A percentile compares a stretch with the other conserved stretches of the same genome.
Evolutionary conservation across 2,888 invertebrate species (phyloP).

Genomic region (Drosophila dives): DNA sequence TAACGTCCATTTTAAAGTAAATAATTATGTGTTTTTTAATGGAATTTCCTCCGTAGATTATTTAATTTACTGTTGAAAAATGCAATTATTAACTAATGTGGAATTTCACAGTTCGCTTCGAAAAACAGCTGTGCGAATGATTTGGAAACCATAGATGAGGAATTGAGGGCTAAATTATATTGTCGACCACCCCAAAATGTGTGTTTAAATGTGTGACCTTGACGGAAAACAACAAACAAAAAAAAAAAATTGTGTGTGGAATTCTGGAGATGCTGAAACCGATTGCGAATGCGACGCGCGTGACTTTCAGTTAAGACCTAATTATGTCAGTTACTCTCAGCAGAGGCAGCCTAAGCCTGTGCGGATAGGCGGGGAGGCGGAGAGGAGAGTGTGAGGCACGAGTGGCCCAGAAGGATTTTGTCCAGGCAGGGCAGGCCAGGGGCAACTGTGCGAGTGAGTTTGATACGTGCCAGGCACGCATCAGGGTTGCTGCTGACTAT

Average conservation of each 20-base stretch:
- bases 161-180: constrained; percentile 25
- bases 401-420: constrained; percentile 18
- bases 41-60: too few species aligned
- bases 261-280: constrained; percentile 29
- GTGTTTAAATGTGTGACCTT: constrained; percentile 41
- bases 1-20: too few species aligned
- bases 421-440: constrained; percentile 4
- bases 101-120: constrained; percentile 7
- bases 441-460: constrained; percentile 35
- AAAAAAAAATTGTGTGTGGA: constrained; percentile 15
- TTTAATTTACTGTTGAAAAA: constrained; percentile 6
- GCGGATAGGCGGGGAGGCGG: constrained; percentile 1
- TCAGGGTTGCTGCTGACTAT: constrained; percentile 1
- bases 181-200: constrained; percentile 24
- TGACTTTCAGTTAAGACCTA: constrained; percentile 81
- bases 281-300: constrained; percentile 78
- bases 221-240: constrained; percentile 9
- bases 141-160: constrained; percentile 2
- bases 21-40: not conserved
- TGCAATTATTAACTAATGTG: not conserved
- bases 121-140: constrained; percentile 37
- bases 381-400: constrained; percentile 1
- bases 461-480: constrained; percentile 79
- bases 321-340: constrained; percentile 78
- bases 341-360: constrained; percentile 23